Percentiles rank a stretch among this genome's conserved stretches.
phyloP scores from a whole-genome alignment of 2,888 invertebrate genomes.

The Buathra laborator region DNA sequence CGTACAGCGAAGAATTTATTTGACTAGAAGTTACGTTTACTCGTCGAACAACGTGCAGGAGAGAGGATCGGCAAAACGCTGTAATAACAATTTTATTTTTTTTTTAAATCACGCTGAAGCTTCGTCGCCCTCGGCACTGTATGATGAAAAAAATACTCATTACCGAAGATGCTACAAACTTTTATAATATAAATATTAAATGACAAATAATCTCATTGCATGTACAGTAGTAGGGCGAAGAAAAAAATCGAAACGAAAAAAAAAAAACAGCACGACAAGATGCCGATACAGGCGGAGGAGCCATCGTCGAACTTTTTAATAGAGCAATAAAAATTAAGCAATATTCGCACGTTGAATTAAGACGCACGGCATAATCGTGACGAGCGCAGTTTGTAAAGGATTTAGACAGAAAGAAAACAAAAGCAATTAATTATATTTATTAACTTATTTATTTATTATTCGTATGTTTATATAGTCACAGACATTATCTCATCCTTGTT shows the following conservation, averaged over 20 bases:
- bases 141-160: conserved; percentile 51
- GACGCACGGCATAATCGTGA: conserved; percentile 46
- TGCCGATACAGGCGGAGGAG: conserved; percentile 5
- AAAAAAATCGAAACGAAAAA: not conserved
- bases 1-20: conserved; percentile 5
- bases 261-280: conserved; percentile 18
- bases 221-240: conserved; percentile 72
- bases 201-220: conserved; percentile 76
- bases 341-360: conserved; percentile 68
- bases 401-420: conserved; percentile 20
- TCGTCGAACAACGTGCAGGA: conserved; percentile 31
- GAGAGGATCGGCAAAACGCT: conserved; percentile 11
- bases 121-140: conserved; percentile 58
- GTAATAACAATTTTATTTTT: conserved; percentile 14
- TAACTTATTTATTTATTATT: conserved; percentile 59
- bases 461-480: conserved; percentile 36
- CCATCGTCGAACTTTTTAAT: conserved; percentile 54
- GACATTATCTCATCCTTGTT: conserved; percentile 64
- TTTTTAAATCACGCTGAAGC: conserved; percentile 67
- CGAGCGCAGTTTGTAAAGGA: conserved; percentile 12
- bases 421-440: conserved; percentile 60
- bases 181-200: conserved; percentile 77
- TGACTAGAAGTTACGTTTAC: conserved; percentile 28
- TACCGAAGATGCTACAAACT: conserved; percentile 69
- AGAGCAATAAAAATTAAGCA: conserved; percentile 80